A percentile compares a stretch with the other conserved stretches of the same genome.
phyloP scores from a whole-genome alignment of 2,888 invertebrate genomes.

The Malthinus flaveolus region DNA sequence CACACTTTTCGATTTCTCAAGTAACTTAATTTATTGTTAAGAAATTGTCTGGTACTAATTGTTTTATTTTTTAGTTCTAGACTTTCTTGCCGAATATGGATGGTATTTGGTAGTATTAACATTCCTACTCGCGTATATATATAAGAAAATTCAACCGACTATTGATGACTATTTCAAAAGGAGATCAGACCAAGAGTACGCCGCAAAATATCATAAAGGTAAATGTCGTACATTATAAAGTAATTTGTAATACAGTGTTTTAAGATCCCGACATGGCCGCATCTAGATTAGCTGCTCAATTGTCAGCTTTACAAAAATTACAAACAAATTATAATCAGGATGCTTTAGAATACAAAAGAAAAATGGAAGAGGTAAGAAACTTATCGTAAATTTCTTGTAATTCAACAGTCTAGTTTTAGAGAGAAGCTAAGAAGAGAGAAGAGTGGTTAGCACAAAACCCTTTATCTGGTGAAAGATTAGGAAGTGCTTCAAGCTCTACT shows the following conservation, averaged over 20 bases:
- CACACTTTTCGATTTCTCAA: neutral
- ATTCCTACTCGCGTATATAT: conserved; percentile 45
- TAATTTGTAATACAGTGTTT: conserved; percentile 17
- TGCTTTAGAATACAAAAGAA: conserved; percentile 45
- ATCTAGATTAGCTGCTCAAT: conserved; percentile 48
- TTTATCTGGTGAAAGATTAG: conserved; percentile 43
- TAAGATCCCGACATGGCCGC: conserved; percentile 54
- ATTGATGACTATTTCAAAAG: conserved; percentile 46
- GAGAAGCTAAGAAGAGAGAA: conserved; percentile 44
- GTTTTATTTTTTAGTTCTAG: conserved; percentile 31
- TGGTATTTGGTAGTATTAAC: conserved; percentile 51
- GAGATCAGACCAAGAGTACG: conserved; percentile 51
- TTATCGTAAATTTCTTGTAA: conserved; percentile 6
- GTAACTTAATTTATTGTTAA: neutral
- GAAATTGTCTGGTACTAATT: neutral
- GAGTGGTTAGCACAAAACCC: conserved; percentile 36
- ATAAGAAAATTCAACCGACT: conserved; percentile 46
- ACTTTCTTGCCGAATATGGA: conserved; percentile 44
- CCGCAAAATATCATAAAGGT: conserved; percentile 57
- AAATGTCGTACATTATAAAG: conserved; percentile 8
- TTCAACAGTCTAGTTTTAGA: conserved; percentile 37
- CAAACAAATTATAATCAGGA: conserved; percentile 52
- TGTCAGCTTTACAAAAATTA: conserved; percentile 50
- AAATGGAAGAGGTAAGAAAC: conserved; percentile 49
- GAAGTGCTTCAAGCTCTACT: conserved; percentile 22